Percentiles rank a stretch among this genome's conserved stretches.
Conservation (phyloP, 2,797 vertebrate genomes). For the Cichlasoma orientale region DNA sequence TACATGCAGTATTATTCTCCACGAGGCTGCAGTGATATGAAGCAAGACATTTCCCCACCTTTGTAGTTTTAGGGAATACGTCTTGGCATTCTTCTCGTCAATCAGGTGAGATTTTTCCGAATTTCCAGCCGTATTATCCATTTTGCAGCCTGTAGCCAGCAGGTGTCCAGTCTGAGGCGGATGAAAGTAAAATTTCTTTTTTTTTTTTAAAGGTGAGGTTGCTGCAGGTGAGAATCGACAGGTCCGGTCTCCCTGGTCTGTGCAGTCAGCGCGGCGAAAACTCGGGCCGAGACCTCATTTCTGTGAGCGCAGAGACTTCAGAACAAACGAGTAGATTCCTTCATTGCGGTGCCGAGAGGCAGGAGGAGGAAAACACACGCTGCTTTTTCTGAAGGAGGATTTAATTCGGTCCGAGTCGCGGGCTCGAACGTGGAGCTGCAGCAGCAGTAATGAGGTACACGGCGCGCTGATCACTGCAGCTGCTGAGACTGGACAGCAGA, state of each 20-base stretch:
- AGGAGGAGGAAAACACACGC: conserved; percentile 15
- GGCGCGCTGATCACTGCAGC: conserved; percentile 26
- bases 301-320: conserved; percentile 15
- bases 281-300: conserved; percentile 43
- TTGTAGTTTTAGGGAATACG: conserved; percentile 79
- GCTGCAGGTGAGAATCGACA: conserved; percentile 23
- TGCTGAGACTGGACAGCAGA: conserved; percentile 1
- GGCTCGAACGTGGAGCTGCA: conserved; percentile 30
- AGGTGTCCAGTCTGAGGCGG: neutral
- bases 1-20: neutral
- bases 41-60: conserved; percentile 65
- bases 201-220: neutral
- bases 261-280: conserved; percentile 52
- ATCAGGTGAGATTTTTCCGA: conserved; percentile 85
- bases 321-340: conserved; percentile 33
- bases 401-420: conserved; percentile 31
- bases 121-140: conserved; percentile 76
- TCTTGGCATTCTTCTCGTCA: conserved; percentile 78
- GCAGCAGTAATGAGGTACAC: neutral
- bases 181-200: neutral
- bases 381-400: conserved; percentile 11
- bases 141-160: conserved; percentile 28
- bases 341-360: conserved; percentile 43
- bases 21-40: neutral
- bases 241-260: conserved; percentile 17